Conservation (phyloP, 2,113 vertebrate genomes). For the Salvelinus namaycush region DNA sequence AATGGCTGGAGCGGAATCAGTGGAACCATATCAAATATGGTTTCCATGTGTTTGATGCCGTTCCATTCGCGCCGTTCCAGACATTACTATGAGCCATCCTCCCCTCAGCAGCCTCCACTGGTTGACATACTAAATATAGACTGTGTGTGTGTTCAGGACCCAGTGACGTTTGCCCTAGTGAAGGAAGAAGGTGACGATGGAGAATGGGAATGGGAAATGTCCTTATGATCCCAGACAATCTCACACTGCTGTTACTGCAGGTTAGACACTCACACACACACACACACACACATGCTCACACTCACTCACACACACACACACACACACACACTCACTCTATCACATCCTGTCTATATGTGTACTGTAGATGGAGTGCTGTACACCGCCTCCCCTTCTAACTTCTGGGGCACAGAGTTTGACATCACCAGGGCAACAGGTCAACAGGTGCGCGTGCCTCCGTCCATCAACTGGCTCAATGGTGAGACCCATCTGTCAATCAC, state of each 20-base stretch:
- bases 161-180: slow-evolving; percentile 57
- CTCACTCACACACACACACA: no score
- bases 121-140: neutral
- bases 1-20: no score
- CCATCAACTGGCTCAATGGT: slow-evolving; percentile 64
- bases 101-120: no score
- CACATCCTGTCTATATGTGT: no score
- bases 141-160: slow-evolving; percentile 43
- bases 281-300: no score
- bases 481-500: neutral
- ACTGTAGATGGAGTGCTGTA: slow-evolving; percentile 61
- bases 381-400: slow-evolving; percentile 67
- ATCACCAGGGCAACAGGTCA: slow-evolving; percentile 61
- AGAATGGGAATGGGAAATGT: slow-evolving; percentile 66
- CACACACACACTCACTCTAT: no score
- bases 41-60: no score
- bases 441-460: slow-evolving; percentile 40
- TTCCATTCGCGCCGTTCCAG: no score
- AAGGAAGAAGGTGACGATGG: slow-evolving; percentile 37
- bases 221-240: slow-evolving; percentile 68
- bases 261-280: neutral
- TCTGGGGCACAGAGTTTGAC: slow-evolving; percentile 61
- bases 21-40: no score
- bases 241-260: slow-evolving; percentile 64
- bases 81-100: no score